Evolutionary conservation across 1,140 invertebrate species (phyloP).

Genomic region (Dendroctonus valens): DNA sequence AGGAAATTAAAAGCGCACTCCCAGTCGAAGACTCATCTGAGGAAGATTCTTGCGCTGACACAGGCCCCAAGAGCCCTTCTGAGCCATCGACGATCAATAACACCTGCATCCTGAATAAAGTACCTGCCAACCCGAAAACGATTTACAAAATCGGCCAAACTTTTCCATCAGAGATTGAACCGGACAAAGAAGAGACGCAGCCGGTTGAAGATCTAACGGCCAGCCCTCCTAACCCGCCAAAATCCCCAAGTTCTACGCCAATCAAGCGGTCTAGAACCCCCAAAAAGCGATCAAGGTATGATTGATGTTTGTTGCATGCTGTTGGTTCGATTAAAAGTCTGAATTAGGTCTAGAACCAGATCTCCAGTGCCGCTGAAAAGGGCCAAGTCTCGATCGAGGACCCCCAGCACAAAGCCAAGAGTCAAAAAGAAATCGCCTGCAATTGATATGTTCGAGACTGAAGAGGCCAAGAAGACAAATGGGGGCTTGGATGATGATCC

Average conservation of each 20-base stretch:
- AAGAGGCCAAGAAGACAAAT: constrained; percentile 34
- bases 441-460: constrained; percentile 30
- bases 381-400: constrained; percentile 11
- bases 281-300: constrained; percentile 7
- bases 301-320: neutral
- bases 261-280: neutral
- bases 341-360: neutral
- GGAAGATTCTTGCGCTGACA: constrained; percentile 49
- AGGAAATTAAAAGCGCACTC: constrained; percentile 67
- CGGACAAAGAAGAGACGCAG: neutral
- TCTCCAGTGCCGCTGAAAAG: constrained; percentile 13
- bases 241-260: neutral
- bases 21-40: constrained; percentile 74
- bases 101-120: neutral
- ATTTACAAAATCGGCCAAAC: neutral
- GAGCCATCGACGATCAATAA: neutral
- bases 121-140: neutral
- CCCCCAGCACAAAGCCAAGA: neutral
- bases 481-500: constrained; percentile 25
- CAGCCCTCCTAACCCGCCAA: neutral
- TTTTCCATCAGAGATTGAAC: neutral
- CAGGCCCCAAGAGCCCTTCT: too few species aligned
- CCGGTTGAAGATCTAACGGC: neutral
- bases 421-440: constrained; percentile 11
- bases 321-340: too few species aligned